Base-by-base conservation (phyloP, 2,113 vertebrate genomes). In the Hyaena hyaena region DNA sequence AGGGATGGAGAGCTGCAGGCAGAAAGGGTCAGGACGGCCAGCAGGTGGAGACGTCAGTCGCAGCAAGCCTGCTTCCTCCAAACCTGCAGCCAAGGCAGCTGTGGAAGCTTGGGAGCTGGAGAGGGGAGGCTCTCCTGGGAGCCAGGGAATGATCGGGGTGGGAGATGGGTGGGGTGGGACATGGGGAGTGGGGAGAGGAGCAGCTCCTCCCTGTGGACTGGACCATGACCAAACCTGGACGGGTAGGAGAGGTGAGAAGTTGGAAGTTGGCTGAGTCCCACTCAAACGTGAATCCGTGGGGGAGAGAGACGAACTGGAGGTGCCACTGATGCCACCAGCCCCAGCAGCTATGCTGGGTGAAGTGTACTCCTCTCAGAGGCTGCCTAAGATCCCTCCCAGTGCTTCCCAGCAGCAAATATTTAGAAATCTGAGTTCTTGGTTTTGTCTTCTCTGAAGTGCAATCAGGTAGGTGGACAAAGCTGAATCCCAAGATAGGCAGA, bases 21-120 rank as follows among this genome's bases (percentile, higher is more conserved):
- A 73, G 95, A 93, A 90, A 88, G 81, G 97, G 91, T 90, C 95
- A 85, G 96, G 90, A 76, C 11, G 69, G 92, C 98, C 98, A 97
- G 97, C 95, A 98, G 96, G 97, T 96, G 97, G 98, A 92, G 97
- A 95, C 80, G 23, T 97, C 55, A 33, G 95, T 89, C 50, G 10
- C 90, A 69, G 96, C 4, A 15, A 88, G 74, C 35, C 58, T 0
- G n/a, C 65, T 93, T 93, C 84, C 96, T 96, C 81, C 86, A 93
- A 92, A 74, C 76, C 83, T 0, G 0, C 53, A 1, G 24, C 86
- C 58, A 5, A 63, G 0, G 35, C 74, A 77, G 74, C 74, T 77
- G 43, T 24, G 43, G 74, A 14, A 77, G 26, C 69, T 71, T 1
- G 0, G 73, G 71, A 79, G 48, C 79, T 31, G 0, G 11, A 43